Evolutionary conservation across 2,797 vertebrate species (phyloP).

Genomic region (Microhierax caerulescens): DNA sequence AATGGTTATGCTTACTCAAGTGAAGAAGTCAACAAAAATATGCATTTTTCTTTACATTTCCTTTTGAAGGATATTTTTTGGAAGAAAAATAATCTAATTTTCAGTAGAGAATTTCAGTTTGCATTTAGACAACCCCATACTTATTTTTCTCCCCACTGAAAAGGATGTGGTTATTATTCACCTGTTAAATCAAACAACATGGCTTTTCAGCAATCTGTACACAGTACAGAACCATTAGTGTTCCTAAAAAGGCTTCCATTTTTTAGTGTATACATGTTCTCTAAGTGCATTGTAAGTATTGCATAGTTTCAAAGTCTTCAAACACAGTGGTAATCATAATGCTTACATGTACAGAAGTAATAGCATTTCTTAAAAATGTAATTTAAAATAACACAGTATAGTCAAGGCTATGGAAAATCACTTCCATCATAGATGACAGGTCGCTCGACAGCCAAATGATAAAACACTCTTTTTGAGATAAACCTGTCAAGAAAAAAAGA

Average conservation of each 20-base stretch:
- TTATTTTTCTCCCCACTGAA: background rate
- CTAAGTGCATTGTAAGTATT: constrained; percentile 43
- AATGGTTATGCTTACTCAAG: background rate
- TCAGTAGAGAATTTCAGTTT: constrained; percentile 2
- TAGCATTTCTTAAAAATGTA: constrained; percentile 58
- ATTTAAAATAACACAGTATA: constrained; percentile 18
- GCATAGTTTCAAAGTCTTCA: constrained; percentile 38
- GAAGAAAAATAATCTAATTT: background rate
- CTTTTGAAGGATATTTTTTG: constrained; percentile 38
- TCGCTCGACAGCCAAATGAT: constrained; percentile 89
- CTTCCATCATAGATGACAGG: constrained; percentile 95
- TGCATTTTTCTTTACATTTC: background rate
- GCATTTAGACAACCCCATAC: background rate
- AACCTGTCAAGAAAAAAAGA: constrained; percentile 79
- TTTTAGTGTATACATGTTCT: background rate
- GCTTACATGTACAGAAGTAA: constrained; percentile 58
- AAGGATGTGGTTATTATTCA: background rate
- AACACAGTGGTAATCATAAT: constrained; percentile 33
- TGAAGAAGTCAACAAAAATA: background rate
- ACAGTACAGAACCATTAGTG: constrained; percentile 27
- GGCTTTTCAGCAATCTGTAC: constrained; percentile 49
- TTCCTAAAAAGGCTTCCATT: background rate
- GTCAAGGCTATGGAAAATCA: constrained; percentile 81
- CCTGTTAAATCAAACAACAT: constrained; percentile 11
- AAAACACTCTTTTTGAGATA: constrained; percentile 93